Percentiles rank a stretch among this genome's conserved stretches.
Evolutionary conservation across 2,113 vertebrate genomes (phyloP).

Genomic region (Gila orcuttii): DNA sequence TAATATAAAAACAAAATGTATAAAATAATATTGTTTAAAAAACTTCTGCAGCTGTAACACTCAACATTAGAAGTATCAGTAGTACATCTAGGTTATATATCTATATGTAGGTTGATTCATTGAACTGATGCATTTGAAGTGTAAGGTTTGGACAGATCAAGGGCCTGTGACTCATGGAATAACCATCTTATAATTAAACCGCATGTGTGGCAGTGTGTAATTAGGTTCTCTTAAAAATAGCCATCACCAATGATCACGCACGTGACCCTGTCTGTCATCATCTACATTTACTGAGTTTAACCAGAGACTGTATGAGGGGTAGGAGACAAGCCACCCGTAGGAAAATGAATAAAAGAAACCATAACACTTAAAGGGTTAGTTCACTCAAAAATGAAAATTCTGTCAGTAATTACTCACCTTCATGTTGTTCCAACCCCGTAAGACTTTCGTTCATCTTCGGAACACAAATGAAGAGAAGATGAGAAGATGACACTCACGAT

Average conservation of each 20-base stretch:
- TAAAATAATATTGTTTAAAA: not conserved
- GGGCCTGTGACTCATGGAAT: conserved; percentile 18
- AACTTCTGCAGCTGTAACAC: too few species aligned
- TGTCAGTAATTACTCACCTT: too few species aligned
- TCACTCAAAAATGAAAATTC: too few species aligned
- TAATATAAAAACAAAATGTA: not conserved
- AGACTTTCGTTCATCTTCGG: too few species aligned
- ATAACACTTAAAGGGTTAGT: not conserved
- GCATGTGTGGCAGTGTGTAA: not conserved
- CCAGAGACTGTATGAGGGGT: not conserved
- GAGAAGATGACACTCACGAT: too few species aligned
- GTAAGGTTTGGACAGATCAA: not conserved
- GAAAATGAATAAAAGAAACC: not conserved
- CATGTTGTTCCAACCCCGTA: too few species aligned
- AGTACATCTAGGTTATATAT: not conserved
- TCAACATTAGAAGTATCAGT: too few species aligned
- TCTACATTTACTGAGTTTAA: not conserved
- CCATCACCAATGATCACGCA: conserved; percentile 10
- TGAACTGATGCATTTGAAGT: not conserved
- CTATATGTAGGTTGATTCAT: not conserved
- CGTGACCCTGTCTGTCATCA: conserved; percentile 5
- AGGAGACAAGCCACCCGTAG: not conserved
- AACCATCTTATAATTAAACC: conserved; percentile 10
- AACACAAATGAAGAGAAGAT: too few species aligned
- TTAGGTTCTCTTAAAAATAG: conserved; percentile 1